Percentiles rank a stretch among this genome's conserved stretches.
phyloP scores from a whole-genome alignment of 2,888 invertebrate genomes.

The Eurois occulta region DNA sequence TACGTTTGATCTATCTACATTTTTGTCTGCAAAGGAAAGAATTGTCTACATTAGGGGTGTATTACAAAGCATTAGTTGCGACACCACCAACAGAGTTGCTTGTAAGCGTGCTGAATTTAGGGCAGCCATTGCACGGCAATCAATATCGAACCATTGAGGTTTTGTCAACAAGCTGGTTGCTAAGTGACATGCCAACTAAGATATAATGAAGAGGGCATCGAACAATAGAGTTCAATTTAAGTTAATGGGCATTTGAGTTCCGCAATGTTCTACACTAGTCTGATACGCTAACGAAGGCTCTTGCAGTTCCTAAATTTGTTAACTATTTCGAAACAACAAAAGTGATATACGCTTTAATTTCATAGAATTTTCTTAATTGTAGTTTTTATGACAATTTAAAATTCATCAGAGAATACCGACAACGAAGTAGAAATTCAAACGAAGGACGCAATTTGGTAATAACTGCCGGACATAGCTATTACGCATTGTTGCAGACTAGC shows the following conservation, averaged over 20 bases:
- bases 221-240: conserved; percentile 83
- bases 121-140: conserved; percentile 69
- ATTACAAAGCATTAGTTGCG: conserved; percentile 59
- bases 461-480: conserved; percentile 71
- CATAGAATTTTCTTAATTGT: conserved; percentile 23
- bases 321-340: conserved; percentile 34
- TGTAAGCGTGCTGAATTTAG: conserved; percentile 66
- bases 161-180: conserved; percentile 75
- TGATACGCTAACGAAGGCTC: conserved; percentile 52
- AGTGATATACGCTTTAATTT: conserved; percentile 6
- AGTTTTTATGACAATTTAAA: conserved; percentile 48
- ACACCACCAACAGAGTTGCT: conserved; percentile 82
- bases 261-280: conserved; percentile 66
- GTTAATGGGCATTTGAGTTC: conserved; percentile 81
- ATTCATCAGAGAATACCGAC: conserved; percentile 42
- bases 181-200: conserved; percentile 73
- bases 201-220: conserved; percentile 78
- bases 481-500: conserved; percentile 55
- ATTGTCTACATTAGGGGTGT: conserved; percentile 75
- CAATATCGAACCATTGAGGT: conserved; percentile 70
- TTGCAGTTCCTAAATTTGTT: conserved; percentile 32
- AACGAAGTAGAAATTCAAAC: conserved; percentile 63
- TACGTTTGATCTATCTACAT: conserved; percentile 87
- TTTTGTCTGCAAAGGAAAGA: conserved; percentile 88
- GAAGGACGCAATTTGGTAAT: conserved; percentile 70